Evolutionary conservation across 1,140 invertebrate genomes (phyloP).

Genomic region (Nautilus pompilius): DNA sequence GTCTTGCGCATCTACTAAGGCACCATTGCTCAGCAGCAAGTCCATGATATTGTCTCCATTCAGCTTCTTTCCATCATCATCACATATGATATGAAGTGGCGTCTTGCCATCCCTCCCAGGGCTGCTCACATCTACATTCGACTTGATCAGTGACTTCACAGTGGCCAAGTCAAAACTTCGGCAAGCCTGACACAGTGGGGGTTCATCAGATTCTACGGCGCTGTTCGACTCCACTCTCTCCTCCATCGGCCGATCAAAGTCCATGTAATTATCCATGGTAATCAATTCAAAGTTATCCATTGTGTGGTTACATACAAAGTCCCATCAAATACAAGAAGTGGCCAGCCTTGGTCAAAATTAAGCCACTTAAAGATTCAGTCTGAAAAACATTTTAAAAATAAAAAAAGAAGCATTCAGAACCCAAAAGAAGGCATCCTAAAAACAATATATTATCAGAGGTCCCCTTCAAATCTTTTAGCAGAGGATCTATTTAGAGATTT

Average conservation of each 20-base stretch:
- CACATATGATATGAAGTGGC: conserved; percentile 36
- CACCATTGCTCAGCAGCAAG: conserved; percentile 58
- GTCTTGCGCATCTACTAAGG: conserved; percentile 81
- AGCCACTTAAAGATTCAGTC: too few relatives aligned
- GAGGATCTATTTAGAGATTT: too few relatives aligned
- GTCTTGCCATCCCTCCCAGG: conserved; percentile 38
- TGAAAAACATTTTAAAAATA: too few relatives aligned
- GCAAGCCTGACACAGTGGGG: conserved; percentile 34
- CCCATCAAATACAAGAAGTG: too few relatives aligned
- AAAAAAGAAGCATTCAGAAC: too few relatives aligned
- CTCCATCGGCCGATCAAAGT: not conserved
- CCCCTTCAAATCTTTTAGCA: too few relatives aligned
- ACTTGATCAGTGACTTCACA: conserved; percentile 26
- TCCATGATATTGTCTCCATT: conserved; percentile 26
- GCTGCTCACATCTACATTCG: conserved; percentile 31
- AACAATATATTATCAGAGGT: too few relatives aligned
- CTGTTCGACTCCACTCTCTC: not conserved
- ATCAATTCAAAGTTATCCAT: too few relatives aligned
- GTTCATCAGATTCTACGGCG: not conserved
- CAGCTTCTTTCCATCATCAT: conserved; percentile 23
- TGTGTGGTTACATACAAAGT: too few relatives aligned
- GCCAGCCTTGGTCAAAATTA: too few relatives aligned
- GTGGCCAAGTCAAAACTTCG: conserved; percentile 20
- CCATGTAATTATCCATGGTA: not conserved
- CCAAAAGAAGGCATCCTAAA: too few relatives aligned